Percentiles rank a stretch among this genome's conserved stretches.
Evolutionary conservation across 2,888 invertebrate species (phyloP).

Genomic region (Caenorhabditis doughertyi): DNA sequence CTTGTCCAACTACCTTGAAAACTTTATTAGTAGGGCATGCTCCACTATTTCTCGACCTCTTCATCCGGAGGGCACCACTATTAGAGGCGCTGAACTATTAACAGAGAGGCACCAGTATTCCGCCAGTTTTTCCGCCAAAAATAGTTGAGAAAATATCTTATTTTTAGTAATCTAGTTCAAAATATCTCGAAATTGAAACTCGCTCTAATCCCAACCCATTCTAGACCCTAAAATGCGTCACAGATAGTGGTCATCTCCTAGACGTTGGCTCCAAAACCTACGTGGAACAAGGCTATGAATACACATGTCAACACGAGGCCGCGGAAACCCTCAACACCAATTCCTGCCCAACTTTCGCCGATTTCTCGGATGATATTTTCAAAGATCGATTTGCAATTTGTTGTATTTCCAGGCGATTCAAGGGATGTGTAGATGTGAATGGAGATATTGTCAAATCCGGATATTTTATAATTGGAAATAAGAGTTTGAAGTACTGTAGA

Average conservation of each 20-base stretch:
- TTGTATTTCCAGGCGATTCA: conserved; percentile 72
- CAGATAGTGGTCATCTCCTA: conserved; percentile 72
- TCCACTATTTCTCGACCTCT: too few relatives aligned
- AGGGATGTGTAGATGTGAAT: conserved; percentile 75
- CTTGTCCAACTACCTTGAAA: too few relatives aligned
- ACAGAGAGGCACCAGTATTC: too few relatives aligned
- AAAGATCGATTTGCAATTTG: conserved; percentile 78
- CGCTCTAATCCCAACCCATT: too few relatives aligned
- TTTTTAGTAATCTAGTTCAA: too few relatives aligned
- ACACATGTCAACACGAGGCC: conserved; percentile 67
- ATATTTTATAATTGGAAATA: conserved; percentile 72
- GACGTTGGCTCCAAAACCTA: conserved; percentile 72
- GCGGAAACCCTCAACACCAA: conserved; percentile 57
- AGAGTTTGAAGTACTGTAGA: conserved; percentile 74
- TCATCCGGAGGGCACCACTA: too few relatives aligned
- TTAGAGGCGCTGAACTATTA: too few relatives aligned
- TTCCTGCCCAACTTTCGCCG: conserved; percentile 62
- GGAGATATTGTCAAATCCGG: conserved; percentile 75
- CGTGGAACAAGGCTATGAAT: conserved; percentile 69
- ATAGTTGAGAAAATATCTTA: too few relatives aligned
- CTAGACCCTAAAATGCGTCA: conserved; percentile 79
- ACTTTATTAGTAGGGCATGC: too few relatives aligned
- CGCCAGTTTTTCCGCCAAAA: too few relatives aligned
- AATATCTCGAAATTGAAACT: too few relatives aligned
- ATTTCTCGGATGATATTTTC: conserved; percentile 71